Conservation (phyloP, 92 coral and sea anemone genomes). For the Bergia puertoricense region DNA sequence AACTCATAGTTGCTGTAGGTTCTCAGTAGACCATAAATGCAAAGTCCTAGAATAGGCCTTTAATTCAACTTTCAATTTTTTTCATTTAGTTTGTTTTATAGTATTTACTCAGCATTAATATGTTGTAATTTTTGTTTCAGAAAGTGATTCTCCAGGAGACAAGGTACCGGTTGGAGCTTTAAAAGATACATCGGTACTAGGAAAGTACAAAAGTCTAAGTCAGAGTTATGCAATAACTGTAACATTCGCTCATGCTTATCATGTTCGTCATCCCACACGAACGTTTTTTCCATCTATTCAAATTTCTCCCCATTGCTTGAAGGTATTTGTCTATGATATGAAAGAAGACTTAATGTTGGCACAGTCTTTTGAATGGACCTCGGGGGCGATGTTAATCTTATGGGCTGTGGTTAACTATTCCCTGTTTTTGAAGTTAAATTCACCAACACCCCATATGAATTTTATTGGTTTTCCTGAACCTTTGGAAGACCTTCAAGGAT, state of each 20-base stretch:
- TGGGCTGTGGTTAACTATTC: slow-evolving; percentile 2
- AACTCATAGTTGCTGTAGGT: too few species aligned
- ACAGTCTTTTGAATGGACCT: not conserved
- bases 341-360: not conserved
- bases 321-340: not conserved
- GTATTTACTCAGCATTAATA: too few species aligned
- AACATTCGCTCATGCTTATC: slow-evolving; percentile 5
- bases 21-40: too few species aligned
- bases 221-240: slow-evolving; percentile 3
- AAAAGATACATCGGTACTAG: not conserved
- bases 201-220: not conserved
- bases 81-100: too few species aligned
- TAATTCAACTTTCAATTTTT: too few species aligned
- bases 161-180: too few species aligned
- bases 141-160: too few species aligned
- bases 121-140: too few species aligned
- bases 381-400: not conserved
- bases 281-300: not conserved
- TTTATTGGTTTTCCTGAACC: not conserved
- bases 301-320: not conserved
- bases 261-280: not conserved
- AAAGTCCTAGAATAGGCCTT: too few species aligned
- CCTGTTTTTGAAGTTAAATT: not conserved
- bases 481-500: not conserved
- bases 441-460: not conserved